Conservation (phyloP, 2,113 vertebrate genomes). For the Guaruba guarouba region DNA sequence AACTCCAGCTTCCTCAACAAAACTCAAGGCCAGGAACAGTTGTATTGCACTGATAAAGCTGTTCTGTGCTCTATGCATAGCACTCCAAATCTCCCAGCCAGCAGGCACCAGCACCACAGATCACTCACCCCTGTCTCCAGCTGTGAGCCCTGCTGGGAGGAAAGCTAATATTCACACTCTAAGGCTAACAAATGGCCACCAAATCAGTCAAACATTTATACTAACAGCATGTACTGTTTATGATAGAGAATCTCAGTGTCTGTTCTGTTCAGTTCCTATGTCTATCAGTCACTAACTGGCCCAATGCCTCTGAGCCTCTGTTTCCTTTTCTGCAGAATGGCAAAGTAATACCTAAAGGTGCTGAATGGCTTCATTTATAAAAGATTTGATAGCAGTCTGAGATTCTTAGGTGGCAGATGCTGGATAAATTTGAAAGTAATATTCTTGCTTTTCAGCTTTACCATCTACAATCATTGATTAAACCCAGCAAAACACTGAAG, state of each 20-base stretch:
- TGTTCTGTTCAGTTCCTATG: background rate
- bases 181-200: background rate
- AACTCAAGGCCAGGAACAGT: background rate
- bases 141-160: background rate
- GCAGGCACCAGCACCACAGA: background rate
- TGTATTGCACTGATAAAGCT: background rate
- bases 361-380: constrained; percentile 28
- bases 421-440: constrained; percentile 12
- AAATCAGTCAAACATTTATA: background rate
- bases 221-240: background rate
- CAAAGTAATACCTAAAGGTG: background rate
- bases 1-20: background rate
- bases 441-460: constrained; percentile 5
- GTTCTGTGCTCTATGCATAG: background rate
- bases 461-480: background rate
- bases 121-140: background rate
- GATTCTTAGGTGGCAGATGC: background rate
- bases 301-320: background rate
- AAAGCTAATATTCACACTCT: background rate
- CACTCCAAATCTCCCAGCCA: background rate
- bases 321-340: background rate
- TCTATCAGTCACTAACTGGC: background rate
- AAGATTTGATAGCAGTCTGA: background rate
- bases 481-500: background rate
- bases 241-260: background rate